Conservation (phyloP, 2,888 invertebrate genomes). For the Watsonalla binaria region DNA sequence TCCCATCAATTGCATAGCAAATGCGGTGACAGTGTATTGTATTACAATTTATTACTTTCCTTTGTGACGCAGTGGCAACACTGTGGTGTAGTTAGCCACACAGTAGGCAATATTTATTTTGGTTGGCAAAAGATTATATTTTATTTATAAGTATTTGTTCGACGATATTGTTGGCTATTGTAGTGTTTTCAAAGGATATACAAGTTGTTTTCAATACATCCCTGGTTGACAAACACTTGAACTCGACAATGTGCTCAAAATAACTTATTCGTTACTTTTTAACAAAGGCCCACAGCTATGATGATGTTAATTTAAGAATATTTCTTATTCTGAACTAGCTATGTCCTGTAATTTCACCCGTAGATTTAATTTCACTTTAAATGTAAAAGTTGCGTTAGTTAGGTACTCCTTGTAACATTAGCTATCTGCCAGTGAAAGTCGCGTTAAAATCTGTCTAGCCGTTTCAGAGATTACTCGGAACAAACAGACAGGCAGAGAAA, state of each 20-base stretch:
- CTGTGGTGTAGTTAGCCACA: constrained; percentile 42
- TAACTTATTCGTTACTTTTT: no score
- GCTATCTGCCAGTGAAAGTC: no score
- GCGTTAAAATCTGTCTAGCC: no score
- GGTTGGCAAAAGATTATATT: constrained; percentile 44
- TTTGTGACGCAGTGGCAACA: constrained; percentile 56
- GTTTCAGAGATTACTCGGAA: no score
- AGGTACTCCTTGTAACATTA: no score
- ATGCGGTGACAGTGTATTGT: constrained; percentile 64
- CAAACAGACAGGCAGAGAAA: no score
- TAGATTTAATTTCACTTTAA: no score
- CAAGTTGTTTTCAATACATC: constrained; percentile 25
- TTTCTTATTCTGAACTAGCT: no score
- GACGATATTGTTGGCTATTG: constrained; percentile 15
- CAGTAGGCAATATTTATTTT: constrained; percentile 59
- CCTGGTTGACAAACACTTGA: constrained; percentile 12
- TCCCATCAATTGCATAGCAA: constrained; percentile 70
- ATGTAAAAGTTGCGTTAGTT: no score
- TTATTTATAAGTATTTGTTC: constrained; percentile 43
- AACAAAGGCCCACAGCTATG: no score
- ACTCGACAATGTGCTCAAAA: constrained; percentile 1
- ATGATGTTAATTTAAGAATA: no score
- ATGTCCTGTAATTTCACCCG: no score
- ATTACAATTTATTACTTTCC: constrained; percentile 66
- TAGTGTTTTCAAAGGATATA: constrained; percentile 7